These are phyloP conservation scores for Lycopodina hypogea DNA, from an alignment of 37 sponge, comb jelly and placozoan species.

Conservation along the genomic window DNA sequence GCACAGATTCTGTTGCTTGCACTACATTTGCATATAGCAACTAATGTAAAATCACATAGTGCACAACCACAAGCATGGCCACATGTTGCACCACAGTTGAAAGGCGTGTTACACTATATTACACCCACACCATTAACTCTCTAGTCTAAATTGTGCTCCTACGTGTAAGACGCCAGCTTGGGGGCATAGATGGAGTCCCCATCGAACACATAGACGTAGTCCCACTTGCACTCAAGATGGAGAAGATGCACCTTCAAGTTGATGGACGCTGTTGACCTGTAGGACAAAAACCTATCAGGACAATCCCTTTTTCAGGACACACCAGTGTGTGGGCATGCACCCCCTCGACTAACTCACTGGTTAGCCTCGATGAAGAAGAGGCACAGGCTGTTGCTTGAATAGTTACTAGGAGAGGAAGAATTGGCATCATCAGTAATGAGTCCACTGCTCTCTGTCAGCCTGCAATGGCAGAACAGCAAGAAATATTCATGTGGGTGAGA, in stretches of 20 bases:
- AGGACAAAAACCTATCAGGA: background rate
- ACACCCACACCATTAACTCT: too few species aligned
- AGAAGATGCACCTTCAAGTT: constrained; percentile 32
- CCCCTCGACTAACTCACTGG: background rate
- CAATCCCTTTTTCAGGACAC: background rate
- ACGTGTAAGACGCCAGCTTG: constrained; percentile 28
- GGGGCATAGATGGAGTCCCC: constrained; percentile 63
- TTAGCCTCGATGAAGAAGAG: constrained; percentile 10
- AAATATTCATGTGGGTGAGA: background rate
- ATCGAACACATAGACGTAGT: constrained; percentile 70
- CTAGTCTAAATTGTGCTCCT: too few species aligned
- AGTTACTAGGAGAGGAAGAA: constrained; percentile 13
- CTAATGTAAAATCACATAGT: too few species aligned
- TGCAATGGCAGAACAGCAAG: background rate
- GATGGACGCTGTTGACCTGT: constrained; percentile 31
- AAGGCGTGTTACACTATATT: too few species aligned
- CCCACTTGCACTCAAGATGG: constrained; percentile 75
- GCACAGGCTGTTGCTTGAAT: background rate
- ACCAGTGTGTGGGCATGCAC: background rate
- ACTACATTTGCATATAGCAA: too few species aligned
- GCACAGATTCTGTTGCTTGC: too few species aligned
- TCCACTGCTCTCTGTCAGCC: constrained; percentile 39
- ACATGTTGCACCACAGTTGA: too few species aligned
- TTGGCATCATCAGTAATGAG: constrained; percentile 32
- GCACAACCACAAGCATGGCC: too few species aligned